Evolutionary conservation across 2,888 invertebrate species (phyloP).

Genomic region (Yponomeuta evonymella): DNA sequence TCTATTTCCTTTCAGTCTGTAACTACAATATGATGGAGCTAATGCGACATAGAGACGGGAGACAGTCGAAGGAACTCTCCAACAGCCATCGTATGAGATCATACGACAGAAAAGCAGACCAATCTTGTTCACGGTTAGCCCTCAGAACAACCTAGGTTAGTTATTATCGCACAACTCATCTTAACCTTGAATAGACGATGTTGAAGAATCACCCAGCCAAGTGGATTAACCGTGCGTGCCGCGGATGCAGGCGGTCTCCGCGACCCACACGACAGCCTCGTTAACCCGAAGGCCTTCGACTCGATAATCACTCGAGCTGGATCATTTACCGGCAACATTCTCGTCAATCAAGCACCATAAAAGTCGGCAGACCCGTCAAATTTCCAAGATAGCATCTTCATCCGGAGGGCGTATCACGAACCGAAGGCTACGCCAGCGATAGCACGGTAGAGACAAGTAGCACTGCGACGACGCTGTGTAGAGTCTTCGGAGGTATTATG

Average conservation of each 20-base stretch:
- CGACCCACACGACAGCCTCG: not conserved
- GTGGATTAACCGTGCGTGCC: not conserved
- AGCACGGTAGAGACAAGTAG: too few species aligned
- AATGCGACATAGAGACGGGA: too few species aligned
- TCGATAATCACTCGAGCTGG: not conserved
- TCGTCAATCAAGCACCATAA: not conserved
- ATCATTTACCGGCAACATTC: not conserved
- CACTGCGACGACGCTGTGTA: too few species aligned
- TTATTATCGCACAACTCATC: too few species aligned
- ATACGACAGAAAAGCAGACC: too few species aligned
- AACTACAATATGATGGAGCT: too few species aligned
- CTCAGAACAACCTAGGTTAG: too few species aligned
- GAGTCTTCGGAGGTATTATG: too few species aligned
- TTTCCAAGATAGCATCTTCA: not conserved
- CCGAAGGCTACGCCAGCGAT: not conserved
- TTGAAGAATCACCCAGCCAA: not conserved
- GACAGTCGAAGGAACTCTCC: too few species aligned
- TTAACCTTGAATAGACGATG: not conserved
- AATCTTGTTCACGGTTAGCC: too few species aligned
- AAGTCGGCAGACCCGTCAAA: not conserved
- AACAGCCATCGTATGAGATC: too few species aligned
- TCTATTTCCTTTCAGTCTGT: too few species aligned
- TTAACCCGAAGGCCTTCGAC: not conserved
- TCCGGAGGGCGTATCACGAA: not conserved
- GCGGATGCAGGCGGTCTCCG: not conserved